phyloP scores from a whole-genome alignment of 2,888 invertebrate genomes.

The Thecocarcelia acutangulata region DNA sequence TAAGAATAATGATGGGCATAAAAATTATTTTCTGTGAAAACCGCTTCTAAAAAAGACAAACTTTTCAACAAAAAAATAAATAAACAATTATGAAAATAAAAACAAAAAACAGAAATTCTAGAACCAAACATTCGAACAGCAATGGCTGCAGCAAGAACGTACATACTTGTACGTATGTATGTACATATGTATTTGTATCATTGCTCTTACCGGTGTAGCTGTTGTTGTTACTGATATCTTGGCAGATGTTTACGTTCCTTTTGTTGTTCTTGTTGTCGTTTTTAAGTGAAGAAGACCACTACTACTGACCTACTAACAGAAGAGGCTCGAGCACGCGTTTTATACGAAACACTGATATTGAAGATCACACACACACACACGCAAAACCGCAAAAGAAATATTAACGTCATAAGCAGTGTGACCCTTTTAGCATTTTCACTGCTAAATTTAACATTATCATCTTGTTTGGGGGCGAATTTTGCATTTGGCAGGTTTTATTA shows the following conservation, averaged over 20 bases:
- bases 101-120: conserved; percentile 62
- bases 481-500: no score
- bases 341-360: conserved; percentile 46
- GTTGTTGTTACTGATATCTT: conserved; percentile 43
- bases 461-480: no score
- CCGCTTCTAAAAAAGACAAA: no score
- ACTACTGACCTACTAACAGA: conserved; percentile 72
- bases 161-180: not conserved
- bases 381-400: conserved; percentile 19
- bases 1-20: no score
- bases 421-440: no score
- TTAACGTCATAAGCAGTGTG: conserved; percentile 39
- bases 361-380: conserved; percentile 20
- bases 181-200: conserved; percentile 12
- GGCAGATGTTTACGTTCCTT: conserved; percentile 37
- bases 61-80: no score
- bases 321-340: conserved; percentile 64
- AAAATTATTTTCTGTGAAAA: no score
- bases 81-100: no score
- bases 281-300: conserved; percentile 67
- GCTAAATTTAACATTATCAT: no score
- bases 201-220: conserved; percentile 18
- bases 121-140: conserved; percentile 36
- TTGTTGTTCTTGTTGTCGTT: conserved; percentile 51
- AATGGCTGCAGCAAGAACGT: conserved; percentile 1